Evolutionary conservation across 2,888 invertebrate genomes (phyloP), one percentile per base, ranked within the genome.

Genomic region (Nomada ferruginata): DNA sequence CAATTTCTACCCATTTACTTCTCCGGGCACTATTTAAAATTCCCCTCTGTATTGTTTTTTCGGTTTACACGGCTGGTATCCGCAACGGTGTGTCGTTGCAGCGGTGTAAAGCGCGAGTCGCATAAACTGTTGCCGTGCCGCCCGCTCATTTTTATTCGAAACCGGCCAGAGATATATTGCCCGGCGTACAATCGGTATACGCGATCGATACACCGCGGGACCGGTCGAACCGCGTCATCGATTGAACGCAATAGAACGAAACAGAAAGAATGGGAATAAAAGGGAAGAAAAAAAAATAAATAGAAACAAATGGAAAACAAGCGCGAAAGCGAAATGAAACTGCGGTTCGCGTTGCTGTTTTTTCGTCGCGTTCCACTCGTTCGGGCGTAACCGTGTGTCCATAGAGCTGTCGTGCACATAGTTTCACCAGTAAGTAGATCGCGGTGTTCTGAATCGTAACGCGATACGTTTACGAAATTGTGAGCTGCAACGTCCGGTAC

Each of bases 381-480:
- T 10, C 53, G 23, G 23, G 68, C 63, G 13, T 59, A 36, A 23
- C 29, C 26, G 23, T 20, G 23, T 13, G 50, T 20, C 29, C 57
- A 29, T 42, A 53, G 11, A 50, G 47, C 70, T 15, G 47, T 71
- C 71, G 3, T 13, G 47, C 47, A 10, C 15, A 47, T 71, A 52
- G 61, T 65, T 84, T 82, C 84, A 83, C 79, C 88, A 88, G 89
- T 87, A 82, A 85, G 82, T 72, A 84, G 78, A 84, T 78, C 76
- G 76, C 74, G 61, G 82, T 84, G 72, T 78, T 75, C 71, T 85
- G 87, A 85, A 87, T 82, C 88, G 91, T 90, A 90, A 91, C 87
- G 73, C 88, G 89, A 91, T 91, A 90, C 85, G 87, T 89, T 90
- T 89, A 83, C 87, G 89, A 90, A 90, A 88, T 83, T 87, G 75